Evolutionary conservation across 2,888 invertebrate genomes (phyloP).

Genomic region (Copidosoma aretas): DNA sequence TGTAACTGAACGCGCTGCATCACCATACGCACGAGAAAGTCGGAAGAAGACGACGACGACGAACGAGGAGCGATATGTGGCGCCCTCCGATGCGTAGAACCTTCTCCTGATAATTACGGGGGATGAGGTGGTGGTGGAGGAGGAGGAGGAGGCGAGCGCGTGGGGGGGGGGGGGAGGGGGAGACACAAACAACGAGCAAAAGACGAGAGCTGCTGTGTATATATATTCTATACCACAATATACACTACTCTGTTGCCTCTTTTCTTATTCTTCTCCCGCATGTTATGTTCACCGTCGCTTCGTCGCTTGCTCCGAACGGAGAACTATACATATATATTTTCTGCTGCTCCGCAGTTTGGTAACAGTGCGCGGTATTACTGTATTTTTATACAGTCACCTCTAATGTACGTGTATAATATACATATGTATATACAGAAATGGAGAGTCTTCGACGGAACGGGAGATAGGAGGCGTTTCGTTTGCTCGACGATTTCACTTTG

Average conservation of each 20-base stretch:
- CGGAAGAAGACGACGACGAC: too few relatives aligned
- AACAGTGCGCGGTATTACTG: too few relatives aligned
- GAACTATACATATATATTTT: too few relatives aligned
- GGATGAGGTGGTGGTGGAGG: constrained; percentile 18
- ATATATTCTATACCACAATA: too few relatives aligned
- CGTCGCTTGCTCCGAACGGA: too few relatives aligned
- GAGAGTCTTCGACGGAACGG: neutral
- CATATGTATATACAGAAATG: too few relatives aligned
- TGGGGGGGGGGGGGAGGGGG: neutral
- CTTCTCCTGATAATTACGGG: constrained; percentile 39
- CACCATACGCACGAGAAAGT: constrained; percentile 5
- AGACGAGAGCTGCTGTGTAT: too few relatives aligned
- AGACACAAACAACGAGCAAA: neutral
- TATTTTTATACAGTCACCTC: too few relatives aligned
- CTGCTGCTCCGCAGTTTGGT: neutral
- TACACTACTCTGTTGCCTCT: too few relatives aligned
- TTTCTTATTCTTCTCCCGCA: too few relatives aligned
- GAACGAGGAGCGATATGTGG: constrained; percentile 49
- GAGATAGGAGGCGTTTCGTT: constrained; percentile 5
- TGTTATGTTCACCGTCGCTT: too few relatives aligned
- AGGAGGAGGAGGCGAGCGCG: constrained; percentile 5
- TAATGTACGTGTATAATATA: too few relatives aligned
- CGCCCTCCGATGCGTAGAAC: constrained; percentile 54
- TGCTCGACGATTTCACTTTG: constrained; percentile 30
- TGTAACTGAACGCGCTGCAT: constrained; percentile 3